These are phyloP conservation scores for Gerris lacustris DNA, from an alignment of 2,888 invertebrate species.

Conservation along the genomic window DNA sequence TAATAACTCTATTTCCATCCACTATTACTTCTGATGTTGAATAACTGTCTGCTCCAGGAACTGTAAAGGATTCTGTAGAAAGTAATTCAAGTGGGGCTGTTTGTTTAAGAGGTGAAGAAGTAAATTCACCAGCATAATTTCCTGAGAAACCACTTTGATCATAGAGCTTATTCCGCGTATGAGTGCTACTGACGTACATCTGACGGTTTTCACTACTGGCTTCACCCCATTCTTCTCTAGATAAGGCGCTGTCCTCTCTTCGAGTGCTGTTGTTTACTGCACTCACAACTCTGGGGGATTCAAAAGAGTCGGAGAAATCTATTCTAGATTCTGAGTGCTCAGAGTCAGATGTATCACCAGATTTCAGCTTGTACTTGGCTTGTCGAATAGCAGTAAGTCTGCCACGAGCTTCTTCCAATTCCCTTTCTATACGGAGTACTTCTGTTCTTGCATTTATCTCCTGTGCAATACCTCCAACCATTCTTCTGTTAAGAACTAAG, in stretches of 20 bases:
- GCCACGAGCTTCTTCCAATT: conserved; percentile 83
- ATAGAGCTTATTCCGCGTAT: conserved; percentile 25
- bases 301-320: conserved; percentile 19
- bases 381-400: conserved; percentile 82
- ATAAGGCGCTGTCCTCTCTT: neutral
- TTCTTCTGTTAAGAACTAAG: conserved; percentile 75
- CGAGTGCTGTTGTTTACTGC: conserved; percentile 10
- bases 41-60: neutral
- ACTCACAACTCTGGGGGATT: conserved; percentile 9
- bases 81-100: neutral
- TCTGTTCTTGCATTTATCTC: conserved; percentile 80
- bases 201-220: conserved; percentile 17
- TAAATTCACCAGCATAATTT: neutral
- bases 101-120: neutral
- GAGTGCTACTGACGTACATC: conserved; percentile 27
- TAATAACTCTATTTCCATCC: conserved; percentile 20
- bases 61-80: conserved; percentile 5
- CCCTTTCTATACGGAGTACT: conserved; percentile 85
- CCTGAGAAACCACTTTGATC: neutral
- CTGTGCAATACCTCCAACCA: conserved; percentile 92
- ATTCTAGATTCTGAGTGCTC: conserved; percentile 23
- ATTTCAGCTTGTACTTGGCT: conserved; percentile 72
- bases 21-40: conserved; percentile 20
- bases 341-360: conserved; percentile 39
- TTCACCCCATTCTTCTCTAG: neutral